Evolutionary conservation across 2,888 invertebrate genomes (phyloP).

Genomic region (Spatulosminthurus flaviceps): DNA sequence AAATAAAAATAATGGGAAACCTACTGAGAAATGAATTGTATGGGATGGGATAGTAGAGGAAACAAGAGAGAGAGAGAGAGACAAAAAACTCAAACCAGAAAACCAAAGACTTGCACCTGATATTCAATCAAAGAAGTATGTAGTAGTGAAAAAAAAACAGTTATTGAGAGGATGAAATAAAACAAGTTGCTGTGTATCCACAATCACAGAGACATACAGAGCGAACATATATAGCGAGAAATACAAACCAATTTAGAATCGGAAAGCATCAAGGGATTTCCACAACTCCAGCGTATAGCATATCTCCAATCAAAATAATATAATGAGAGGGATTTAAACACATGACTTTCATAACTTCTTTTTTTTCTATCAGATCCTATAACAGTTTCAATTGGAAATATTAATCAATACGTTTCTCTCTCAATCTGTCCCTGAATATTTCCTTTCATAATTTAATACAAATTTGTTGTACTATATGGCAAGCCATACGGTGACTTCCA

Average conservation of each 20-base stretch:
- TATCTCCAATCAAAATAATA: background rate
- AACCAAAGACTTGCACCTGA: constrained; percentile 14
- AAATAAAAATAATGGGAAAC: constrained; percentile 24
- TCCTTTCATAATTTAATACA: background rate
- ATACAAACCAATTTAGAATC: background rate
- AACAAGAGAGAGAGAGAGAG: background rate
- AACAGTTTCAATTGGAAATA: background rate
- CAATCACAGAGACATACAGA: constrained; percentile 1
- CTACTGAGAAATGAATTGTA: constrained; percentile 24
- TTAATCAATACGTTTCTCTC: background rate
- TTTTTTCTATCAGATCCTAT: background rate
- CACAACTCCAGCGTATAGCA: too few species aligned
- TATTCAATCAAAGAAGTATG: constrained; percentile 12
- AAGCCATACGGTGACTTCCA: background rate
- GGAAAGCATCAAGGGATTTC: background rate
- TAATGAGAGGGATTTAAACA: constrained; percentile 4
- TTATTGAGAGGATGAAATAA: background rate
- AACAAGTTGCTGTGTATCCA: background rate
- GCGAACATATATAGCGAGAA: background rate
- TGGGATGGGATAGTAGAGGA: background rate
- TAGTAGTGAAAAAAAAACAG: constrained; percentile 6
- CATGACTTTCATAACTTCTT: constrained; percentile 8
- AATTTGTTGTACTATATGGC: background rate
- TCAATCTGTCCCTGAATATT: constrained; percentile 6
- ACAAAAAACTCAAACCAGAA: constrained; percentile 18